Percentiles rank a stretch among this genome's conserved stretches.
Conservation (phyloP, 2,888 invertebrate species). For the Aphrophora alni region DNA sequence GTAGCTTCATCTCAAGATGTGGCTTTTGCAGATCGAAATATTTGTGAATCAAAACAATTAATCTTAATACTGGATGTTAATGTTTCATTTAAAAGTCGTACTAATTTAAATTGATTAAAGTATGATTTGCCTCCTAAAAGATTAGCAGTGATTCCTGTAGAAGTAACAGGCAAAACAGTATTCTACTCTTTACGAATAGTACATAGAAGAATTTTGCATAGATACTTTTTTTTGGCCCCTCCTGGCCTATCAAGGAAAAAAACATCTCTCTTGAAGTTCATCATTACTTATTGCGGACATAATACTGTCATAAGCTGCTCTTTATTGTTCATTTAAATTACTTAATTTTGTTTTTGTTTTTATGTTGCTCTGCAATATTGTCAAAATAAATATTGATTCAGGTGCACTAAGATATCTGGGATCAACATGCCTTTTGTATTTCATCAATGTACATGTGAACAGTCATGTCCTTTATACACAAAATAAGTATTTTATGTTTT, state of each 20-base stretch:
- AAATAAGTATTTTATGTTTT: no score
- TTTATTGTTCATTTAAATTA: no score
- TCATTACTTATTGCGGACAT: background rate
- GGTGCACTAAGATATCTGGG: no score
- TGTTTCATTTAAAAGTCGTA: constrained; percentile 14
- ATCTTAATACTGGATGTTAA: background rate
- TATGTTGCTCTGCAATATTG: no score
- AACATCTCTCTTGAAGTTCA: constrained; percentile 7
- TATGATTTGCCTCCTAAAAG: constrained; percentile 20
- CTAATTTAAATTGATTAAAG: constrained; percentile 7
- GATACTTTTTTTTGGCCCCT: constrained; percentile 16
- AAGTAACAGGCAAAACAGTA: constrained; percentile 18
- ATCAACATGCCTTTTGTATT: no score
- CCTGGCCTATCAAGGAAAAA: constrained; percentile 18
- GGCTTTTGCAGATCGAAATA: no score
- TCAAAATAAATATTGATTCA: no score
- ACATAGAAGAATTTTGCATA: background rate
- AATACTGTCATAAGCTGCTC: constrained; percentile 7
- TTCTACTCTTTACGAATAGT: background rate
- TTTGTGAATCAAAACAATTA: background rate
- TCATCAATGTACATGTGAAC: no score
- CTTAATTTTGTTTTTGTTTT: no score
- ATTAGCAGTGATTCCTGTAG: constrained; percentile 16
- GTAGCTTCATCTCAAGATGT: no score
- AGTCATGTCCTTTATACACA: no score